Conservation (phyloP, 2,888 invertebrate species). For the Meiosimyza platycephala region DNA sequence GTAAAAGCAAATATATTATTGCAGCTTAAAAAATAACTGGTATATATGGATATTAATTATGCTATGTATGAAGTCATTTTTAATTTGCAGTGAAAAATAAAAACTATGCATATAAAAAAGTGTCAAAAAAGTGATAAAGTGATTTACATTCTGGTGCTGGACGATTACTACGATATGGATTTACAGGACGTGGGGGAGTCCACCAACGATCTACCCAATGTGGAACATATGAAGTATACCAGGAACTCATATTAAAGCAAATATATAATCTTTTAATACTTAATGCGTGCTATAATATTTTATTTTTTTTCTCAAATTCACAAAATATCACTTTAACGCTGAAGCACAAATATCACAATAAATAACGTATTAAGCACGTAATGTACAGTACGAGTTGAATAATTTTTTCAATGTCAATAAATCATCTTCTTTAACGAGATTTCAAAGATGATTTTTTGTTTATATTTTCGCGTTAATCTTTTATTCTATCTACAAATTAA, state of each 20-base stretch:
- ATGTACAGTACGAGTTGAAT: no score
- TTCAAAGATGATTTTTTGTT: conserved; percentile 1
- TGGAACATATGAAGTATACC: conserved; percentile 61
- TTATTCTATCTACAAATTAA: not conserved
- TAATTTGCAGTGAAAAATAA: not conserved
- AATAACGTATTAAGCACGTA: no score
- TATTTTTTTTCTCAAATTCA: not conserved
- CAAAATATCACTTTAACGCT: not conserved
- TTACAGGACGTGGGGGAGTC: conserved; percentile 53
- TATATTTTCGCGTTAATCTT: not conserved
- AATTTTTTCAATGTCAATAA: not conserved
- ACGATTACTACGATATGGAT: conserved; percentile 58
- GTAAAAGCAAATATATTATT: no score
- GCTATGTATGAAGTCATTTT: conserved; percentile 8
- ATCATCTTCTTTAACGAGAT: not conserved
- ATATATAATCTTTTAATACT: not conserved
- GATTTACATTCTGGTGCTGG: conserved; percentile 55
- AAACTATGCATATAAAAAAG: not conserved
- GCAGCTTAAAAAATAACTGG: not conserved
- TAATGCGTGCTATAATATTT: not conserved
- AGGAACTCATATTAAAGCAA: conserved; percentile 50
- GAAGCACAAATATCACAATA: not conserved
- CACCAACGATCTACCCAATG: conserved; percentile 62
- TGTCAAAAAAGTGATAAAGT: not conserved
- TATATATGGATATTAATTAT: not conserved